phyloP scores from a whole-genome alignment of 2,113 vertebrate genomes.

The Dicerorhinus sumatrensis region DNA sequence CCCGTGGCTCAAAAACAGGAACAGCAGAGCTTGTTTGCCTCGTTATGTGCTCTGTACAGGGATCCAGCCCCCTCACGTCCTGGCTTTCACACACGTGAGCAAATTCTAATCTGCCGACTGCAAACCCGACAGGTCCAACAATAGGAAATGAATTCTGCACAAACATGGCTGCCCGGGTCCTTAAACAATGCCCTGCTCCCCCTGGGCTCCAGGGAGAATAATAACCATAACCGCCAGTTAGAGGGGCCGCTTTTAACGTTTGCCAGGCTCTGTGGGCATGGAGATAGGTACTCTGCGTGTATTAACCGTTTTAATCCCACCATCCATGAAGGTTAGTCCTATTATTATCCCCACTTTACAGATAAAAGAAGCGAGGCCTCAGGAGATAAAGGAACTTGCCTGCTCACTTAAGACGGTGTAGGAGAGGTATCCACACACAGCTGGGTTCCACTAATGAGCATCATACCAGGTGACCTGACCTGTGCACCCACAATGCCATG shows the following conservation, averaged over 20 bases:
- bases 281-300: background rate
- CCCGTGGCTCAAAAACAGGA: constrained; percentile 69
- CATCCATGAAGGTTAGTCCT: background rate
- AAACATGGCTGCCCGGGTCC: background rate
- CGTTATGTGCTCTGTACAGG: background rate
- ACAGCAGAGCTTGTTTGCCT: constrained; percentile 63
- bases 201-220: background rate
- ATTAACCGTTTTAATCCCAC: background rate
- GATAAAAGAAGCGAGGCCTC: background rate
- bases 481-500: background rate
- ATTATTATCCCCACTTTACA: background rate
- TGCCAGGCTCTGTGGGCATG: background rate
- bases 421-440: background rate
- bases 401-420: background rate
- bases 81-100: constrained; percentile 20
- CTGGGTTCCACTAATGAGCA: background rate
- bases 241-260: background rate
- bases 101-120: background rate
- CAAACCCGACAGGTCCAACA: background rate
- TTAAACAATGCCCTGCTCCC: background rate
- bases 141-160: constrained; percentile 41
- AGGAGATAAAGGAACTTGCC: constrained; percentile 13
- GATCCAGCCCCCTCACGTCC: constrained; percentile 6
- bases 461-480: background rate
- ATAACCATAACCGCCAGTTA: background rate